A percentile compares a stretch with the other conserved stretches of the same genome.
phyloP scores from a whole-genome alignment of 2,888 invertebrate genomes.

The Xestia rhomboidea region DNA sequence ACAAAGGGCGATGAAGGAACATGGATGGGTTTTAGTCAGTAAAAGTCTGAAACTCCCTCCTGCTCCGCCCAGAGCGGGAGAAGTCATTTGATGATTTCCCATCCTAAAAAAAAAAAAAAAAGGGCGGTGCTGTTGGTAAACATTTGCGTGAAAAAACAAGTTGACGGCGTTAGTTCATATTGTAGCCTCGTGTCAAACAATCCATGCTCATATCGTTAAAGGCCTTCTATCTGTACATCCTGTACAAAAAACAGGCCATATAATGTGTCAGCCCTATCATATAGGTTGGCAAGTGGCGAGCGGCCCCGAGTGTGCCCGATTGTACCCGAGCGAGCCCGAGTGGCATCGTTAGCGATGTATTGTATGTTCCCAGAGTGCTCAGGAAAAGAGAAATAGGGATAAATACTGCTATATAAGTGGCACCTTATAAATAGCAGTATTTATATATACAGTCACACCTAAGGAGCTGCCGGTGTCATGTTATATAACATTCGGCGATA shows the following conservation, averaged over 20 bases:
- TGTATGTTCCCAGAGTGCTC: not conserved
- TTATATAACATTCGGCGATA: not conserved
- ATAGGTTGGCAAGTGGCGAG: not conserved
- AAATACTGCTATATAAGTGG: constrained; percentile 13
- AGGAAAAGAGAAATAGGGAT: constrained; percentile 7
- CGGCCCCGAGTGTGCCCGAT: constrained; percentile 6
- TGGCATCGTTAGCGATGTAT: constrained; percentile 37
- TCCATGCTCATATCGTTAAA: not conserved
- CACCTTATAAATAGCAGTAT: not conserved
- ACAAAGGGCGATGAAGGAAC: too few species aligned
- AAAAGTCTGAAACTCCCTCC: too few species aligned
- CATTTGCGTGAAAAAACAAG: not conserved
- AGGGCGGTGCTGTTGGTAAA: not conserved
- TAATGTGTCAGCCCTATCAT: constrained; percentile 9
- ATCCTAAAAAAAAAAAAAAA: too few species aligned
- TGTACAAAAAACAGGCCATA: not conserved
- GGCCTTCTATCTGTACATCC: not conserved
- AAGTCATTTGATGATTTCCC: too few species aligned
- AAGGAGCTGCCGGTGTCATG: not conserved
- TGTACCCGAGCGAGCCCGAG: constrained; percentile 15
- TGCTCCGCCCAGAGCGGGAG: too few species aligned
- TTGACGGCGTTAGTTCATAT: not conserved
- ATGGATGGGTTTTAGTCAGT: too few species aligned
- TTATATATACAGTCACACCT: not conserved
- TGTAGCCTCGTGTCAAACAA: not conserved